Evolutionary conservation across 2,888 invertebrate genomes (phyloP).

Genomic region (Phengaris alcon): DNA sequence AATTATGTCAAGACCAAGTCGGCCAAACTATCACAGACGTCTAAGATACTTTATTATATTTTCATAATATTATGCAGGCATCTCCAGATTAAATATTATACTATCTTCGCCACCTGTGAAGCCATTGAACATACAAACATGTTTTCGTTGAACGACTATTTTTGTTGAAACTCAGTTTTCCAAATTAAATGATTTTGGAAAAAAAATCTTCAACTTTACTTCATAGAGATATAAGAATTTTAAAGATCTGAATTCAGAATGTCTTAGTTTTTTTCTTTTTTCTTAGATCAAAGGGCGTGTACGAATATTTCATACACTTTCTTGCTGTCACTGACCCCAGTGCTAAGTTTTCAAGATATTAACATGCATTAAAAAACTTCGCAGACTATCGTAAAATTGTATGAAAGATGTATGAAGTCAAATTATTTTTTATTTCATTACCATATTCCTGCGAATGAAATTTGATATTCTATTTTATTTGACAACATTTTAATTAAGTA

Average conservation of each 20-base stretch:
- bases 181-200: too few species aligned
- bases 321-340: background rate
- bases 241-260: background rate
- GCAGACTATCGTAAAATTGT: conserved; percentile 1
- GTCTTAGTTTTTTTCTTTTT: too few species aligned
- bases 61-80: too few species aligned
- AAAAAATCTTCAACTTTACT: background rate
- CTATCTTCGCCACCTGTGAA: too few species aligned
- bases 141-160: too few species aligned
- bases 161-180: too few species aligned
- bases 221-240: background rate
- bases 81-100: too few species aligned
- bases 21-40: too few species aligned
- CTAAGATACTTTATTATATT: too few species aligned
- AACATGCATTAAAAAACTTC: conserved; percentile 3
- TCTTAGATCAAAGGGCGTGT: background rate
- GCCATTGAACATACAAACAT: too few species aligned
- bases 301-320: background rate
- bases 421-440: conserved; percentile 11
- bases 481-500: background rate
- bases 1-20: too few species aligned
- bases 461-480: background rate
- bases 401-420: background rate
- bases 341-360: background rate
- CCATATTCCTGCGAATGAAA: background rate